Conservation (phyloP, 2,113 vertebrate genomes). For the Siphamia tubifer region DNA sequence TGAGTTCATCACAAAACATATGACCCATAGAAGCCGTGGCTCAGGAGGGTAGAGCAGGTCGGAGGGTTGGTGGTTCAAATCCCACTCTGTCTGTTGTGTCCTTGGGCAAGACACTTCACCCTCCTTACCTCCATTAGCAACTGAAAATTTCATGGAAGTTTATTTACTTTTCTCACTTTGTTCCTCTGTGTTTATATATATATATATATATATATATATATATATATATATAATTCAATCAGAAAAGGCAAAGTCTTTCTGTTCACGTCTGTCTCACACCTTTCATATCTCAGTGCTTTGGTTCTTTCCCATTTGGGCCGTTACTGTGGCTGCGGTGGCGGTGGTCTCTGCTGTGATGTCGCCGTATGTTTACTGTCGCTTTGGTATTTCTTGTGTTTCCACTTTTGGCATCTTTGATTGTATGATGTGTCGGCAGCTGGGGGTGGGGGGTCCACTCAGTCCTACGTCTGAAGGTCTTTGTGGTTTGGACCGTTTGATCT, state of each 20-base stretch:
- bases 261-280: too few species aligned
- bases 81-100: too few species aligned
- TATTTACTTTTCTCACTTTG: constrained; percentile 8
- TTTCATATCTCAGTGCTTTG: not conserved
- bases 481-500: too few species aligned
- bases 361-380: constrained; percentile 58
- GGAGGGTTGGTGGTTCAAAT: too few species aligned
- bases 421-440: constrained; percentile 32
- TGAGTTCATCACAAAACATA: too few species aligned
- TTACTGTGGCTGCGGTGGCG: constrained; percentile 14
- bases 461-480: too few species aligned
- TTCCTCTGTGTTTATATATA: not conserved
- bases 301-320: not conserved
- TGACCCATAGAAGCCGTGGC: constrained; percentile 8
- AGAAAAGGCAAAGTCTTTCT: too few species aligned
- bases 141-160: too few species aligned
- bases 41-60: not conserved
- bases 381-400: constrained; percentile 59
- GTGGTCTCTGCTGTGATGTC: constrained; percentile 51
- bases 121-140: too few species aligned
- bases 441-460: constrained; percentile 57
- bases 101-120: too few species aligned
- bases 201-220: too few species aligned
- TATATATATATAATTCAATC: too few species aligned
- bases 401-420: constrained; percentile 65